Evolutionary conservation across 2,888 invertebrate genomes (phyloP).

Genomic region (Nomada goodeniana): DNA sequence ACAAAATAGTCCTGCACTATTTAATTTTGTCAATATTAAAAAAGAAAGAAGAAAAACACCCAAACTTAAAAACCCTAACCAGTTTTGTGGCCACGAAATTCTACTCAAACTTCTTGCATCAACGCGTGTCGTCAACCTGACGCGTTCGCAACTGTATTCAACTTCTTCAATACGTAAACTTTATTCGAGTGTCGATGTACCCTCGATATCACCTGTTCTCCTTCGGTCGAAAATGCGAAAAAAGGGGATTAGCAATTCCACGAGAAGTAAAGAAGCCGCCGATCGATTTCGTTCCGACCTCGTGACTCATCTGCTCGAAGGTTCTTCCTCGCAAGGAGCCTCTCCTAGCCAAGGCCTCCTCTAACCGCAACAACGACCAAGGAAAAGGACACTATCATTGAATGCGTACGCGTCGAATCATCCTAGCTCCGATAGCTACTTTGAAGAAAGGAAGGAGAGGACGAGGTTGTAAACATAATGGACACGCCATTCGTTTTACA

Average conservation of each 20-base stretch:
- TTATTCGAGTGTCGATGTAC: background rate
- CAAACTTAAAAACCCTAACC: too few relatives aligned
- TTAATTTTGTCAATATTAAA: too few relatives aligned
- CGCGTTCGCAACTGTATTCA: background rate
- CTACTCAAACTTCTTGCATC: too few relatives aligned
- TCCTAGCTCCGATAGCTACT: background rate
- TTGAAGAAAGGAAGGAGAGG: conserved; percentile 26
- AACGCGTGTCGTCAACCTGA: too few relatives aligned
- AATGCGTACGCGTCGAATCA: background rate
- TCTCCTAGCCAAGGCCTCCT: conserved; percentile 55
- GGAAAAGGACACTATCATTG: conserved; percentile 28
- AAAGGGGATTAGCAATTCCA: conserved; percentile 13
- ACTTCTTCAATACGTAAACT: background rate
- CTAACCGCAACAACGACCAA: conserved; percentile 45
- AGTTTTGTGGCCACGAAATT: too few relatives aligned
- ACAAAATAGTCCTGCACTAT: too few relatives aligned
- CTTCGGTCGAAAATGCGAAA: background rate
- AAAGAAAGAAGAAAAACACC: too few relatives aligned
- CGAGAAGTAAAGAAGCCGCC: conserved; percentile 30
- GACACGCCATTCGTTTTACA: background rate
- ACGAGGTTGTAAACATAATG: conserved; percentile 27
- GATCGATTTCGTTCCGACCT: conserved; percentile 59
- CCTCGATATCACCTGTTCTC: conserved; percentile 20
- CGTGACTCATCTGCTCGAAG: conserved; percentile 62
- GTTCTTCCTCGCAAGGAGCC: conserved; percentile 57